Conservation (phyloP, 2,888 invertebrate species). For the Brachyopa scutellaris region DNA sequence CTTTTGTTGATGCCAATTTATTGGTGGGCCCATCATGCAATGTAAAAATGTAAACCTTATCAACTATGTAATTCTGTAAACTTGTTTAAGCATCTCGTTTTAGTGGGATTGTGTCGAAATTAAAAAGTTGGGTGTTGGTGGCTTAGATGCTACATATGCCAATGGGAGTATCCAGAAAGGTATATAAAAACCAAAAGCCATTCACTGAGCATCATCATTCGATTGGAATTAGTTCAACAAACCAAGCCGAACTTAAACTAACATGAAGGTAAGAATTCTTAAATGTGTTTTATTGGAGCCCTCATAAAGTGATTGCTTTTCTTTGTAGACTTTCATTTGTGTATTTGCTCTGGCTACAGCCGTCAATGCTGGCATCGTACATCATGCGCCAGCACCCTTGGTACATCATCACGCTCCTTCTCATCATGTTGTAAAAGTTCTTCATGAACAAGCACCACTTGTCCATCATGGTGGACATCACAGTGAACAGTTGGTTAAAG, state of each 20-base stretch:
- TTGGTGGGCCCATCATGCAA: no score
- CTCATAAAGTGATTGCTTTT: background rate
- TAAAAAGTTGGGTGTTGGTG: background rate
- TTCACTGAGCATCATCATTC: constrained; percentile 34
- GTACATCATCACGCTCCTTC: constrained; percentile 3
- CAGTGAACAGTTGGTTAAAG: constrained; percentile 19
- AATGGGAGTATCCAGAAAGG: background rate
- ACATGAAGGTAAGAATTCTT: constrained; percentile 41
- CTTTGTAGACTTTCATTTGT: constrained; percentile 30
- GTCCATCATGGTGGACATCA: constrained; percentile 5
- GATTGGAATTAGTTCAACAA: constrained; percentile 42
- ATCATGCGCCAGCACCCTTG: constrained; percentile 10
- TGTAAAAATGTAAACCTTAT: no score
- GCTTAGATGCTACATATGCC: background rate
- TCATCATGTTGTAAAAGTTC: constrained; percentile 48
- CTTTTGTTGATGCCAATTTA: background rate
- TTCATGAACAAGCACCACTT: constrained; percentile 74
- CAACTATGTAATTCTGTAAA: background rate
- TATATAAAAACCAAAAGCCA: constrained; percentile 35
- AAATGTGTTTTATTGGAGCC: background rate
- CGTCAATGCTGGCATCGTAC: constrained; percentile 16
- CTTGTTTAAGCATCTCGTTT: background rate
- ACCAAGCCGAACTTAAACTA: constrained; percentile 28
- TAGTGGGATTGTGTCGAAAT: constrained; percentile 20
- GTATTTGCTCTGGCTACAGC: constrained; percentile 33